Conservation (phyloP, 2,888 invertebrate genomes). For the Caradrina kadenii region DNA sequence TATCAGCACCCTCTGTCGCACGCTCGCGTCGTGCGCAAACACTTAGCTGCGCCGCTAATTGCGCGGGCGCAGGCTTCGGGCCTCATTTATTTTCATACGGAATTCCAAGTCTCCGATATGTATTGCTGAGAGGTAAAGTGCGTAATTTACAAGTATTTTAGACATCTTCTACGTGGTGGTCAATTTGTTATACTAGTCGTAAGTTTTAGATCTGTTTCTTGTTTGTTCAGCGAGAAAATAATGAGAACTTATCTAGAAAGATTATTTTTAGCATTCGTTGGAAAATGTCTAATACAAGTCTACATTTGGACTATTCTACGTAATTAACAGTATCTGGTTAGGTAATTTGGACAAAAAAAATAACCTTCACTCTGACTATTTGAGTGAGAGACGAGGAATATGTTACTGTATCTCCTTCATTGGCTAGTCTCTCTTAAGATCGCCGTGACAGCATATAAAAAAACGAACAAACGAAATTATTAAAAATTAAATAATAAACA, state of each 20-base stretch:
- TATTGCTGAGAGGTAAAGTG: constrained; percentile 48
- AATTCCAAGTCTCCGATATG: constrained; percentile 61
- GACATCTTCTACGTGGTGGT: constrained; percentile 43
- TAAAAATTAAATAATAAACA: no score
- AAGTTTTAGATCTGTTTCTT: neutral
- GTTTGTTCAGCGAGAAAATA: neutral
- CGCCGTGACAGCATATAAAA: no score
- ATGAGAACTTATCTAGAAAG: neutral
- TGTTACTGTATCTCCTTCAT: no score
- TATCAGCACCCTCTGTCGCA: constrained; percentile 59
- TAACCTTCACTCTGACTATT: no score
- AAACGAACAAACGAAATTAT: no score
- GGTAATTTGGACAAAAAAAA: no score
- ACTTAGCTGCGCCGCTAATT: constrained; percentile 65
- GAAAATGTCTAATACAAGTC: neutral
- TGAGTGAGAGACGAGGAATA: no score
- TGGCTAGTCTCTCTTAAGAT: no score
- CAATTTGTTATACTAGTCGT: neutral
- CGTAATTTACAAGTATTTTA: constrained; percentile 59
- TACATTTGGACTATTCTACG: neutral
- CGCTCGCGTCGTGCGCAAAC: constrained; percentile 63
- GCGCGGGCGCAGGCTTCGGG: constrained; percentile 55
- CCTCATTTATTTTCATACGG: constrained; percentile 63
- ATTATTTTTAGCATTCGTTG: neutral
- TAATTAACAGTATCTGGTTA: neutral